Percentiles rank a stretch among this genome's conserved stretches.
Evolutionary conservation across 2,888 invertebrate genomes (phyloP).

Genomic region (Nymphalis c-album): DNA sequence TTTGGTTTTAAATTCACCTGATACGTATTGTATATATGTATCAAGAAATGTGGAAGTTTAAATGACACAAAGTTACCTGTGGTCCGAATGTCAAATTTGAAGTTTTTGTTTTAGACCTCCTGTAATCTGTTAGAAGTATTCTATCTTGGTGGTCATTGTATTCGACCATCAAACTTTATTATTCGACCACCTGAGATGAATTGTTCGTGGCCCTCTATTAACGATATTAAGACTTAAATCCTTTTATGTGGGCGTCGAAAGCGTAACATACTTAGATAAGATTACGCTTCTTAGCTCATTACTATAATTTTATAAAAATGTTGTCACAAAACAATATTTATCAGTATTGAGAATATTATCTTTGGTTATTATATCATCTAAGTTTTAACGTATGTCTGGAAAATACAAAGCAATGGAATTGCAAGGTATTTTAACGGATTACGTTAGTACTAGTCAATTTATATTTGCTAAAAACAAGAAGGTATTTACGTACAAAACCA

Average conservation of each 20-base stretch:
- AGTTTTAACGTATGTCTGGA: too few species aligned
- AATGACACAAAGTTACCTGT: slow-evolving; percentile 31
- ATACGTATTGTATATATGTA: background rate
- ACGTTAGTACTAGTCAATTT: background rate
- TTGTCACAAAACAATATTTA: too few species aligned
- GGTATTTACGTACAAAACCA: background rate
- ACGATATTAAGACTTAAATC: slow-evolving; percentile 9
- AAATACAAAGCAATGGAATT: too few species aligned
- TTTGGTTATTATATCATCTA: too few species aligned
- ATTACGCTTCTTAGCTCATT: too few species aligned
- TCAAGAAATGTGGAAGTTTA: slow-evolving; percentile 1
- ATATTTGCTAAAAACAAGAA: background rate
- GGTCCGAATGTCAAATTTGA: slow-evolving; percentile 43
- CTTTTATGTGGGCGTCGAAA: background rate
- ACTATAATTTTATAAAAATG: too few species aligned
- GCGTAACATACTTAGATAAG: background rate
- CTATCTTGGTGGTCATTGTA: slow-evolving; percentile 44
- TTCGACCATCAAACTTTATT: slow-evolving; percentile 27
- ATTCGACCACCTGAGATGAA: slow-evolving; percentile 29
- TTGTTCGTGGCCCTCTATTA: slow-evolving; percentile 13
- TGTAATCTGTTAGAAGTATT: slow-evolving; percentile 26
- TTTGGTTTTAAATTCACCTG: too few species aligned
- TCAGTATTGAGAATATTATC: too few species aligned
- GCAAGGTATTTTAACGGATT: background rate
- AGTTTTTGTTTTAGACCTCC: slow-evolving; percentile 50